Evolutionary conservation across 1,140 invertebrate genomes (phyloP).

Genomic region (Bombus ignitus): DNA sequence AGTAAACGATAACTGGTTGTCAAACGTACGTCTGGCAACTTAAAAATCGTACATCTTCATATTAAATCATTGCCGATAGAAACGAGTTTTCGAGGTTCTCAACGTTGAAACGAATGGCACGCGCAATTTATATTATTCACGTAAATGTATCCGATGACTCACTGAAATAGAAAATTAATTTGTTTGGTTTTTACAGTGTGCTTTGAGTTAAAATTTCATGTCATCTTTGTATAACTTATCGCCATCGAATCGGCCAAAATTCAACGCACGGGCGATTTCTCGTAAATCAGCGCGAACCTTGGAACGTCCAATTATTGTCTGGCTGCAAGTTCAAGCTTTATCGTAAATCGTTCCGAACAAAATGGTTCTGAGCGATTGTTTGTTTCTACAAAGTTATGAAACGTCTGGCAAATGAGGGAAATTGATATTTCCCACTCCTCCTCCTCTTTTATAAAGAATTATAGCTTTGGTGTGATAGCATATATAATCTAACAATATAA

Average conservation of each 20-base stretch:
- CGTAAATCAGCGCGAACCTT: slow-evolving; percentile 54
- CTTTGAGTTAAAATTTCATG: not conserved
- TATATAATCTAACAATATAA: not conserved
- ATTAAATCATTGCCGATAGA: not conserved
- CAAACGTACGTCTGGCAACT: not conserved
- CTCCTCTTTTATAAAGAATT: not conserved
- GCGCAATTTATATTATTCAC: not conserved
- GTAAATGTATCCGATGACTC: not conserved
- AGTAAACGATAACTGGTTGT: slow-evolving; percentile 16
- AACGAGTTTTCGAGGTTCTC: not conserved
- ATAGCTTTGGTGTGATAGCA: no score
- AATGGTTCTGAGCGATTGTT: not conserved
- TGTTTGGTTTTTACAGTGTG: not conserved
- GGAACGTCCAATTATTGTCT: slow-evolving; percentile 25
- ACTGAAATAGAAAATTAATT: not conserved
- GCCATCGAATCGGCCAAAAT: slow-evolving; percentile 15
- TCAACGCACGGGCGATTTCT: not conserved
- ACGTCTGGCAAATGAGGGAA: not conserved
- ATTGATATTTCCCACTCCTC: no score
- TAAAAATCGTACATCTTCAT: not conserved
- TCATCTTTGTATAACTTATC: not conserved
- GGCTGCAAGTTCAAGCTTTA: slow-evolving; percentile 25
- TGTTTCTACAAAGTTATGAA: not conserved
- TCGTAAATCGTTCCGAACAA: slow-evolving; percentile 51
- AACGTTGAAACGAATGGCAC: not conserved